These are phyloP conservation scores for Dermatemys mawii DNA, from an alignment of 2,113 vertebrate species.

Conservation along the genomic window DNA sequence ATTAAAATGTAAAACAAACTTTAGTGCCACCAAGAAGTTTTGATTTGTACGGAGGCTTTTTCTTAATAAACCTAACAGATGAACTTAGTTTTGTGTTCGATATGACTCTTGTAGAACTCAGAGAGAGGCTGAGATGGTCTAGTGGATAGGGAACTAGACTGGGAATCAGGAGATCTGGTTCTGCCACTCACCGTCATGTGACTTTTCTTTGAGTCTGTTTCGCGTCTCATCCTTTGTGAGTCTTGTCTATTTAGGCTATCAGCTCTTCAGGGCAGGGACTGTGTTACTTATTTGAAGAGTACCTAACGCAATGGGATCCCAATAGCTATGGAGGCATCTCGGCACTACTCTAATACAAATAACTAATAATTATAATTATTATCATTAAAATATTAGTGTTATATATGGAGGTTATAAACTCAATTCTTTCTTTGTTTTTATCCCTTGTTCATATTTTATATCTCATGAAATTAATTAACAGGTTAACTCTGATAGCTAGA, in stretches of 20 bases:
- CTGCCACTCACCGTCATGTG: background rate
- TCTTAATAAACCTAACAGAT: accelerated
- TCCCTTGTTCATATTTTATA: background rate
- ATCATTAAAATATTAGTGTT: background rate
- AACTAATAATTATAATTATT: background rate
- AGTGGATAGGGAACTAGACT: accelerated
- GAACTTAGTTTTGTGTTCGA: background rate
- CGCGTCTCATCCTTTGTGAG: background rate
- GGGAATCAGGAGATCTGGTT: background rate
- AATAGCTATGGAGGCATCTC: background rate
- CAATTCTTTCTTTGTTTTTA: constrained; percentile 34
- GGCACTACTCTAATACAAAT: background rate
- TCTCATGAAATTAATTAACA: background rate
- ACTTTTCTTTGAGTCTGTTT: constrained; percentile 14
- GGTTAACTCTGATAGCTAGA: background rate
- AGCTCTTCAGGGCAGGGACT: background rate
- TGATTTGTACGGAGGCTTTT: constrained; percentile 14
- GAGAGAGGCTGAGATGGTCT: background rate
- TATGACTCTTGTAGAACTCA: accelerated
- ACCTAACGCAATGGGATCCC: background rate
- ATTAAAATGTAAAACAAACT: constrained; percentile 22
- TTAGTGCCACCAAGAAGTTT: background rate
- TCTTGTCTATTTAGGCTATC: constrained; percentile 32
- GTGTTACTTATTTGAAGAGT: constrained; percentile 1
- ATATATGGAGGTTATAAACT: constrained; percentile 5